Conservation (phyloP, 2,797 vertebrate genomes). For the Vespertilio murinus region DNA sequence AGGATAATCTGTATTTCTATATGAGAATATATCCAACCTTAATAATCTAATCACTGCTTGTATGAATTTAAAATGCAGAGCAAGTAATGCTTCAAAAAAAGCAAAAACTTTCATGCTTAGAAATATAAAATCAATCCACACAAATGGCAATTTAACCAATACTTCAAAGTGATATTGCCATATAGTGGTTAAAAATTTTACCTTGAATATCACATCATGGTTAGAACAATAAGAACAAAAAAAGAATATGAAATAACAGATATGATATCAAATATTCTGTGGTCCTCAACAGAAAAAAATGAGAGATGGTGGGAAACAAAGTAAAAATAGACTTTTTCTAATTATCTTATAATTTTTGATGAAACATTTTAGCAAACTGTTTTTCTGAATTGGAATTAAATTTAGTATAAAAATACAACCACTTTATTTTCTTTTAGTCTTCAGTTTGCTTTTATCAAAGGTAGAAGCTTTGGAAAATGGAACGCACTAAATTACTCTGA, state of each 20-base stretch:
- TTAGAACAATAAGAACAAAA: not conserved
- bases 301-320: not conserved
- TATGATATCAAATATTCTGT: not conserved
- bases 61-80: not conserved
- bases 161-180: not conserved
- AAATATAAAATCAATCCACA: not conserved
- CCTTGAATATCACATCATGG: not conserved
- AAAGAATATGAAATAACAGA: not conserved
- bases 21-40: conserved; percentile 23
- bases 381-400: conserved; percentile 47
- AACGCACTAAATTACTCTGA: not conserved
- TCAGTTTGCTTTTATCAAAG: conserved; percentile 13
- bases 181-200: not conserved
- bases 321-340: not conserved
- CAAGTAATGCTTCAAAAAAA: conserved; percentile 38
- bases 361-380: not conserved
- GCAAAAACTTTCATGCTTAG: not conserved
- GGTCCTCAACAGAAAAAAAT: not conserved
- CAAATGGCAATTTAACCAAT: not conserved
- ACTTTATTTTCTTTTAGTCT: conserved; percentile 22
- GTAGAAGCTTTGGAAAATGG: not conserved
- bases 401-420: conserved; percentile 18
- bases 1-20: conserved; percentile 33
- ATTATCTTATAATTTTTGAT: conserved; percentile 27
- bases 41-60: conserved; percentile 41